Percentiles rank a stretch among this genome's conserved stretches.
Evolutionary conservation across 2,888 invertebrate genomes (phyloP).

Genomic region (Orthosia incerta): DNA sequence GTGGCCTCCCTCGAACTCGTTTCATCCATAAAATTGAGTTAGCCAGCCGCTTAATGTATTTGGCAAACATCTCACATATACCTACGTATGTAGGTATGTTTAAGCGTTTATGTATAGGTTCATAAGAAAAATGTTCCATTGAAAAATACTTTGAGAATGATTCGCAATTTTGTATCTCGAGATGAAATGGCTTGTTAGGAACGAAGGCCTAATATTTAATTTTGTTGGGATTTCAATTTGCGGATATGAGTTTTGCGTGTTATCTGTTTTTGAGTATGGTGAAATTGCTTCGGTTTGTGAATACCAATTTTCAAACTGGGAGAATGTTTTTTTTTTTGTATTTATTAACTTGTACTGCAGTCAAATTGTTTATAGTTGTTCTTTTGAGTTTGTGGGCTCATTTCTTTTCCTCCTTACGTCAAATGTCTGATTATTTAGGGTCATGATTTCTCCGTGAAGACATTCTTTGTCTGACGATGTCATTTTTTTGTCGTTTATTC

Average conservation of each 20-base stretch:
- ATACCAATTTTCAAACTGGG: rapidly evolving
- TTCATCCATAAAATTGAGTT: conserved; percentile 85
- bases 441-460: too few relatives aligned
- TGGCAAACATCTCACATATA: conserved; percentile 78
- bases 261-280: conserved; percentile 7
- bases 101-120: conserved; percentile 7
- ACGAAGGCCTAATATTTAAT: conserved; percentile 51
- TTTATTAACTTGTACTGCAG: not conserved
- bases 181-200: conserved; percentile 50
- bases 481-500: too few relatives aligned
- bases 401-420: too few relatives aligned
- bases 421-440: too few relatives aligned
- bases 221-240: conserved; percentile 61
- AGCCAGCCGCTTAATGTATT: conserved; percentile 82
- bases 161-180: conserved; percentile 56
- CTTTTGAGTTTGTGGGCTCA: too few relatives aligned
- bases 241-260: conserved; percentile 15
- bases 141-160: conserved; percentile 56
- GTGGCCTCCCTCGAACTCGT: conserved; percentile 75
- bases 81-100: conserved; percentile 1
- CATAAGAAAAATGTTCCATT: conserved; percentile 37
- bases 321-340: not conserved
- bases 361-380: not conserved
- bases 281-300: conserved; percentile 9
- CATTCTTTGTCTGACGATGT: too few relatives aligned